Evolutionary conservation across 2,797 vertebrate genomes (phyloP), one percentile per base, ranked within the genome.

Genomic region (Luscinia megarhynchos): DNA sequence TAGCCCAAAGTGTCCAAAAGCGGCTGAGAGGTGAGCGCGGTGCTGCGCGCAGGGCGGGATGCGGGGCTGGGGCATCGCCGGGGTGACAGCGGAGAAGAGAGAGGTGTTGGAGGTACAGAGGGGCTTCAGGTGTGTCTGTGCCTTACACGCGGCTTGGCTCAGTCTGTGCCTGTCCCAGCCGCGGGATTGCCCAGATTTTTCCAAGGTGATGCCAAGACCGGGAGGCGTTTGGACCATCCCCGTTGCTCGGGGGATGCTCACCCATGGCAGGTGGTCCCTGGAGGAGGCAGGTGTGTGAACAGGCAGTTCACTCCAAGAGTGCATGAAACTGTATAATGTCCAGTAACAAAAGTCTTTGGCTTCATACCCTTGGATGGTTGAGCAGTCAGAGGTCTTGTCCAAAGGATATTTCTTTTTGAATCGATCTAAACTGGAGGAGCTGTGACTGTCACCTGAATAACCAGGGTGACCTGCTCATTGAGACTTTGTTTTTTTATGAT

Each of bases 381-480:
- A 78, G 34, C 34, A 40, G 83, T 36, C 36, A 55, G 53, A 67
- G 50, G 34, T 38, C 53, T 82, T 30, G 45, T 53, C 36, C 63
- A 57, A 64, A 70, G 63, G 62, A 22, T 88, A 12, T n/a, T 84
- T 69, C 23, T 51, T 36, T 72, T 48, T 23, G 11, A 36, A 13
- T 57, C 16, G 15, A 19, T 80, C 21, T 77, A 3, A 85, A 26
- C 41, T 27, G 41, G 48, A 70, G 48, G 51, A 80, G 66, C n/a
- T 80, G 32, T 0, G 11, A 5, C 68, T 2, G 10, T 72, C 69
- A 29, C 46, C 41, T 66, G 50, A 43, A 58, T 73, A 36, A 43
- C 66, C 66, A 95, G 92, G 91, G 91, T 95, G 94, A 94, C 93
- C 63, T 94, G 29, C 62, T 90, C 30, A 6, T 10, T 59, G 30